Evolutionary conservation across 2,888 invertebrate species (phyloP).

Genomic region (Sesamia inferens): DNA sequence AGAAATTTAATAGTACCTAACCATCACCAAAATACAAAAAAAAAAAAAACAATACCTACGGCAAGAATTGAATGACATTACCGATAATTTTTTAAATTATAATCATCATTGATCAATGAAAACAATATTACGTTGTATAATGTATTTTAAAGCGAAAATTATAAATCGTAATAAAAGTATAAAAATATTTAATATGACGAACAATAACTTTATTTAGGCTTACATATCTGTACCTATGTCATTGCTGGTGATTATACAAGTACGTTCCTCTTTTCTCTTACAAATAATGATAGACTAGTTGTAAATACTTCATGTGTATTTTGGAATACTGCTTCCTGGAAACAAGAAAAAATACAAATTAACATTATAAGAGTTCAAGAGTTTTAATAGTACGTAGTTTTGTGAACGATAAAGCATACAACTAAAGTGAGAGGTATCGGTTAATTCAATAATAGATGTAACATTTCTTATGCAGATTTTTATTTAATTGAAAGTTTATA

Average conservation of each 20-base stretch:
- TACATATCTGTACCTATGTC: conserved; percentile 76
- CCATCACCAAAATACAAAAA: conserved; percentile 37
- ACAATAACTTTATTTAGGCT: conserved; percentile 81
- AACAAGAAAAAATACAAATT: conserved; percentile 79
- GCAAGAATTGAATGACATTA: conserved; percentile 41
- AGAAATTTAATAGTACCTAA: conserved; percentile 31
- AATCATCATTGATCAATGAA: conserved; percentile 61
- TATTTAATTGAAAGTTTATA: conserved; percentile 86
- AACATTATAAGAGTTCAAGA: conserved; percentile 49
- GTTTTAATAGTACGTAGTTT: background rate
- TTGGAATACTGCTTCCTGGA: conserved; percentile 89
- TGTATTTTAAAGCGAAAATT: conserved; percentile 61
- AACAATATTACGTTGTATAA: conserved; percentile 61
- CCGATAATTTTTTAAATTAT: conserved; percentile 40
- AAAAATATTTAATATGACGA: conserved; percentile 71
- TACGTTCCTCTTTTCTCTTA: conserved; percentile 87
- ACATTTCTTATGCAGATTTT: conserved; percentile 82
- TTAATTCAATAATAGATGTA: conserved; percentile 79
- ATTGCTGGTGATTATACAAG: conserved; percentile 81
- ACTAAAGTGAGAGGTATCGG: conserved; percentile 48
- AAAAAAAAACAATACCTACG: conserved; percentile 27
- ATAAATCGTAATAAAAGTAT: conserved; percentile 63
- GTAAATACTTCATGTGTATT: conserved; percentile 89
- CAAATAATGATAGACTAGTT: conserved; percentile 84
- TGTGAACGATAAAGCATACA: conserved; percentile 1